Evolutionary conservation across 2,113 vertebrate species (phyloP).

Genomic region (Oryzias woworae): DNA sequence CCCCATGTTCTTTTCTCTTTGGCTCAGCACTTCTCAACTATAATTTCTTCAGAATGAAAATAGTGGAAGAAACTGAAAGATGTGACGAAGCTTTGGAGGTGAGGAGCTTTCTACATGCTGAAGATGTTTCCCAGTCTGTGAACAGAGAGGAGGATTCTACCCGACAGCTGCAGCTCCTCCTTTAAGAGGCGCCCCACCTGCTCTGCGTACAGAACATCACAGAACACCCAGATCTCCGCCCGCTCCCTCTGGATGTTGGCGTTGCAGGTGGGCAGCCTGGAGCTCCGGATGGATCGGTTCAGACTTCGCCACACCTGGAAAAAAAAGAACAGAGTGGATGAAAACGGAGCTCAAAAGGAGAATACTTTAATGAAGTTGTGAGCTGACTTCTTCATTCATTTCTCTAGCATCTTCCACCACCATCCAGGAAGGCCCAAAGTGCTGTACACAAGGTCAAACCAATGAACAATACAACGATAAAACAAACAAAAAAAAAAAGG

Average conservation of each 20-base stretch:
- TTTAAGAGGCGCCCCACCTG: conserved; percentile 84
- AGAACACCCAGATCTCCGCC: conserved; percentile 91
- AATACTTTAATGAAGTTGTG: background rate
- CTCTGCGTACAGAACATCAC: conserved; percentile 87
- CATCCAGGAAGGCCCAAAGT: no score
- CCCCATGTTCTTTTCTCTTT: no score
- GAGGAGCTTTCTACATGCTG: conserved; percentile 61
- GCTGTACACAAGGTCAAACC: no score
- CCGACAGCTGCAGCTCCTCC: conserved; percentile 80
- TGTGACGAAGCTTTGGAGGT: no score
- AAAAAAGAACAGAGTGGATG: no score
- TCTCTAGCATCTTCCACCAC: background rate
- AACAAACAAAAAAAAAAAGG: no score
- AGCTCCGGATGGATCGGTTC: conserved; percentile 70
- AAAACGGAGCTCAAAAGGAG: background rate
- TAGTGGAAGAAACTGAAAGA: no score
- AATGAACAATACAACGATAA: no score
- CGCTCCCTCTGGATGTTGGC: conserved; percentile 86
- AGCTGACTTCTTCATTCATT: background rate
- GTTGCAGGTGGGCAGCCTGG: conserved; percentile 86
- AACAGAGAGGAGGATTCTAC: conserved; percentile 82
- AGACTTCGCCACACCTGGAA: conserved; percentile 80
- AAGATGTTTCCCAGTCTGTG: conserved; percentile 82
- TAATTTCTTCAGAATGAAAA: no score
- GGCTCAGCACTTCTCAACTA: no score